These are phyloP conservation scores for Lepidochrysops patricia DNA, from an alignment of 2,888 invertebrate species.

Conservation along the genomic window DNA sequence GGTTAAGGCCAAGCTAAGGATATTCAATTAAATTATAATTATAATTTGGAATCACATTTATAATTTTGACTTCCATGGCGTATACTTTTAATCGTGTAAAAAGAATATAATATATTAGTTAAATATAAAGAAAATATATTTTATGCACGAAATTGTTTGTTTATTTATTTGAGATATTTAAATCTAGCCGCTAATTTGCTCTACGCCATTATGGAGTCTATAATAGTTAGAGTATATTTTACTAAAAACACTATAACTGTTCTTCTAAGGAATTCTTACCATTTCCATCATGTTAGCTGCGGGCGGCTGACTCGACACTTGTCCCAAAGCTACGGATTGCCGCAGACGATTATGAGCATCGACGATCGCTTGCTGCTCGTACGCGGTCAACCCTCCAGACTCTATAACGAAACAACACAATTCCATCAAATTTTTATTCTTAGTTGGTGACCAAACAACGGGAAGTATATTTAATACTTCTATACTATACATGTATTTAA, in stretches of 20 bases:
- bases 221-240: too few relatives aligned
- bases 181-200: too few relatives aligned
- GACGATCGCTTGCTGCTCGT: constrained; percentile 84
- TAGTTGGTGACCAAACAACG: too few relatives aligned
- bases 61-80: background rate
- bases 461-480: too few relatives aligned
- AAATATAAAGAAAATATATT: background rate
- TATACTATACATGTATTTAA: too few relatives aligned
- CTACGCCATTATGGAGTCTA: too few relatives aligned
- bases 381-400: constrained; percentile 79
- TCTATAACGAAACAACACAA: constrained; percentile 50
- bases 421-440: background rate
- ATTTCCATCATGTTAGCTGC: constrained; percentile 92
- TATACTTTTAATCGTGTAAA: background rate
- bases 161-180: background rate
- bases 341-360: constrained; percentile 87
- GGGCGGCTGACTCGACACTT: constrained; percentile 82
- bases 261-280: constrained; percentile 57
- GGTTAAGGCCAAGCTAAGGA: background rate
- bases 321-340: constrained; percentile 85
- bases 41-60: background rate
- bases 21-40: background rate
- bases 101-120: too few relatives aligned
- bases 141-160: background rate
- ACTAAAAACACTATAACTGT: background rate